Evolutionary conservation across 2,797 vertebrate species (phyloP).

Genomic region (Octomys mimax): DNA sequence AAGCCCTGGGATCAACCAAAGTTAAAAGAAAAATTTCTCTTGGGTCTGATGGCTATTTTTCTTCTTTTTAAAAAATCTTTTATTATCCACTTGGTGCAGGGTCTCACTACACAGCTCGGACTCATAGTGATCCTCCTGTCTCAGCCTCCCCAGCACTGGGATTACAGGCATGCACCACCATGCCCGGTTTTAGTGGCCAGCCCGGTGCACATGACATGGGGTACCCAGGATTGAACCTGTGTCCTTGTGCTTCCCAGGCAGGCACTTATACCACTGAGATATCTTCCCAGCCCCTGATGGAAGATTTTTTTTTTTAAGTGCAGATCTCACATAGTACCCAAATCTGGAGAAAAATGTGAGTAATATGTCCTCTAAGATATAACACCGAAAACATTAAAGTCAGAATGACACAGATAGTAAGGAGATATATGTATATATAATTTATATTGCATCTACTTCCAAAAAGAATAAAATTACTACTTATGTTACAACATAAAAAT

Average conservation of each 20-base stretch:
- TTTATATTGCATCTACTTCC: background rate
- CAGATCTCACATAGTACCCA: background rate
- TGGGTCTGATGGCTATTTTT: background rate
- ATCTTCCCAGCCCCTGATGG: too few relatives aligned
- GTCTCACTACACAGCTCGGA: too few relatives aligned
- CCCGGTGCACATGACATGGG: too few relatives aligned
- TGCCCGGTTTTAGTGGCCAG: too few relatives aligned
- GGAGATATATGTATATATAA: background rate
- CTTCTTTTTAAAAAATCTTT: background rate
- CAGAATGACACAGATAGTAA: background rate
- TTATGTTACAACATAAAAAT: background rate
- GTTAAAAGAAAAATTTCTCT: background rate
- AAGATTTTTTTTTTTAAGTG: background rate
- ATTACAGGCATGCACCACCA: too few relatives aligned
- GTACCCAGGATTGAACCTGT: too few relatives aligned
- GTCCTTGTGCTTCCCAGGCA: too few relatives aligned
- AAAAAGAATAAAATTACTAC: background rate
- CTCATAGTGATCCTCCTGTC: too few relatives aligned
- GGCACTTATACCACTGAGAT: too few relatives aligned
- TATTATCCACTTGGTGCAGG: too few relatives aligned
- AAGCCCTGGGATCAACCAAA: background rate
- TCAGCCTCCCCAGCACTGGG: too few relatives aligned
- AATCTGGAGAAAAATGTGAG: background rate
- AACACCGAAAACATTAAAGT: background rate
- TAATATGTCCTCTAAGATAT: background rate